Evolutionary conservation across 2,888 invertebrate genomes (phyloP).

Genomic region (Cheilosia variabilis): DNA sequence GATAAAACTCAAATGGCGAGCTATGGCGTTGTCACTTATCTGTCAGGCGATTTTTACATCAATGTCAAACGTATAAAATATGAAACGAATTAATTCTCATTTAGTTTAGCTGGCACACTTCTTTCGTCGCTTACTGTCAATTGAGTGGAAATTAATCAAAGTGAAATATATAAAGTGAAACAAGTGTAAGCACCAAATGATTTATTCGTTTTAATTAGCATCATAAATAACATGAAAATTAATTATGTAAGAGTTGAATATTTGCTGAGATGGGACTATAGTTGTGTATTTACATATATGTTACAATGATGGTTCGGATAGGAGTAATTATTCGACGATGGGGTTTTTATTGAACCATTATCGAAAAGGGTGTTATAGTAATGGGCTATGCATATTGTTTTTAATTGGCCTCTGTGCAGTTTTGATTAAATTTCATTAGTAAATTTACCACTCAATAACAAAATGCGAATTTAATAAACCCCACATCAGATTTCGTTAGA

Average conservation of each 20-base stretch:
- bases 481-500: too few species aligned
- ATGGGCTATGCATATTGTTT: not conserved
- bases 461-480: too few species aligned
- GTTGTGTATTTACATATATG: not conserved
- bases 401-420: not conserved
- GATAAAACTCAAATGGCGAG: not conserved
- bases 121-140: not conserved
- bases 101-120: not conserved
- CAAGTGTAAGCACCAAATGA: not conserved
- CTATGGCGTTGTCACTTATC: not conserved
- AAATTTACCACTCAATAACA: not conserved
- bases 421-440: not conserved
- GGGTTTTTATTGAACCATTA: not conserved
- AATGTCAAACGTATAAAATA: not conserved
- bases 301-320: not conserved
- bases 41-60: slow-evolving; percentile 1
- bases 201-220: not conserved
- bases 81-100: not conserved
- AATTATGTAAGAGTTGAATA: not conserved
- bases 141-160: not conserved
- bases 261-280: not conserved
- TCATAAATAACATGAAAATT: not conserved
- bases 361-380: not conserved
- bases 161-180: not conserved
- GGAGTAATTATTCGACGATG: not conserved